Conservation (phyloP, 2,888 invertebrate species). For the Orthosia gothica region DNA sequence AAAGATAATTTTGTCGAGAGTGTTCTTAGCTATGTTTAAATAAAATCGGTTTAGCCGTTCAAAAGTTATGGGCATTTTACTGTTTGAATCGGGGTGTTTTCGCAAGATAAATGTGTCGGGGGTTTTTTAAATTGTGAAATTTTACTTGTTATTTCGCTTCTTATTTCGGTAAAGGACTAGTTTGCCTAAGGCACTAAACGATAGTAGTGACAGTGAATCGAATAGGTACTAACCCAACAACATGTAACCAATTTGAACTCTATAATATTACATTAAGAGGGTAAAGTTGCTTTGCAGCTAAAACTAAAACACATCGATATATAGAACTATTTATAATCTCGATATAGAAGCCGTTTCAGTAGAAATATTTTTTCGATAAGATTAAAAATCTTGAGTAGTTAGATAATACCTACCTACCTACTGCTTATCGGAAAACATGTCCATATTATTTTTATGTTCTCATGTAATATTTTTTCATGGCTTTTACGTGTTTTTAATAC, state of each 20-base stretch:
- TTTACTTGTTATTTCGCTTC: too few species aligned
- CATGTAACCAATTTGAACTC: too few species aligned
- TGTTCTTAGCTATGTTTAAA: too few species aligned
- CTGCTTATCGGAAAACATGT: slow-evolving; percentile 21
- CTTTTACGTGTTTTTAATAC: not conserved
- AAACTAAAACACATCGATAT: not conserved
- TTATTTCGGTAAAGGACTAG: too few species aligned
- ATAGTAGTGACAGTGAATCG: too few species aligned
- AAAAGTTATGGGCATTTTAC: too few species aligned
- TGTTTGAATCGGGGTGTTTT: too few species aligned
- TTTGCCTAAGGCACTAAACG: not conserved
- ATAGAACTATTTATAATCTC: slow-evolving; percentile 8
- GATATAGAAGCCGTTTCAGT: not conserved
- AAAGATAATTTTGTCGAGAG: too few species aligned
- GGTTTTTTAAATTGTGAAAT: too few species aligned
- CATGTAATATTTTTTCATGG: slow-evolving; percentile 1
- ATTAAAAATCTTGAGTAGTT: slow-evolving; percentile 28
- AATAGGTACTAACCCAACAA: too few species aligned
- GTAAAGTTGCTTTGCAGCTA: not conserved
- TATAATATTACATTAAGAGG: not conserved
- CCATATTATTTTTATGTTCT: not conserved
- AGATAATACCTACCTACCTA: slow-evolving; percentile 10
- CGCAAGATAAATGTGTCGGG: too few species aligned
- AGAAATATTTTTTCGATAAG: slow-evolving; percentile 24
- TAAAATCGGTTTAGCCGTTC: too few species aligned